phyloP scores from a whole-genome alignment of 2,797 vertebrate genomes.

The Anas georgica region DNA sequence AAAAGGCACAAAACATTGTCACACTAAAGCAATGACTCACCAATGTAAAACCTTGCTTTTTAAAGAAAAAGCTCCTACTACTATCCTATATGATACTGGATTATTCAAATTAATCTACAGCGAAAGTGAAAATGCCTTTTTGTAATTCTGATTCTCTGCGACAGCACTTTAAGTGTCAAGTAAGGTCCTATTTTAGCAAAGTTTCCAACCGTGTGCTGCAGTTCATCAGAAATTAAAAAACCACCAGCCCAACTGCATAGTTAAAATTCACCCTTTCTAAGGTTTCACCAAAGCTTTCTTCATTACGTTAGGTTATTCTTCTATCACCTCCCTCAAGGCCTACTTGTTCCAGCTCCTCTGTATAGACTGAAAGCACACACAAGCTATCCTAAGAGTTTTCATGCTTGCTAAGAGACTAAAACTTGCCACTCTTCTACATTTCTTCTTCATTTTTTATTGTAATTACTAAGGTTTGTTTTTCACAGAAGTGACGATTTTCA shows the following conservation, averaged over 20 bases:
- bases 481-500: not conserved
- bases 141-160: not conserved
- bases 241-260: not conserved
- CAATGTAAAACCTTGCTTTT: not conserved
- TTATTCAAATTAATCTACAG: not conserved
- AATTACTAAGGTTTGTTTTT: not conserved
- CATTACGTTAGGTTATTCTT: not conserved
- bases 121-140: not conserved
- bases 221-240: not conserved
- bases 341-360: not conserved
- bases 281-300: not conserved
- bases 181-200: not conserved
- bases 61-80: not conserved
- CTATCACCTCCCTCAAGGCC: not conserved
- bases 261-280: not conserved
- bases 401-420: not conserved
- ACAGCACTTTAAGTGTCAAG: not conserved
- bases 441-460: not conserved
- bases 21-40: not conserved
- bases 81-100: not conserved
- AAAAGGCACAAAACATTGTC: not conserved
- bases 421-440: not conserved
- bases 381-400: not conserved
- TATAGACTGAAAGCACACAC: not conserved
- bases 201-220: not conserved